Evolutionary conservation across 1,140 invertebrate species (phyloP), one percentile per base, ranked within the genome.

Genomic region (Leguminivora glycinivorella): DNA sequence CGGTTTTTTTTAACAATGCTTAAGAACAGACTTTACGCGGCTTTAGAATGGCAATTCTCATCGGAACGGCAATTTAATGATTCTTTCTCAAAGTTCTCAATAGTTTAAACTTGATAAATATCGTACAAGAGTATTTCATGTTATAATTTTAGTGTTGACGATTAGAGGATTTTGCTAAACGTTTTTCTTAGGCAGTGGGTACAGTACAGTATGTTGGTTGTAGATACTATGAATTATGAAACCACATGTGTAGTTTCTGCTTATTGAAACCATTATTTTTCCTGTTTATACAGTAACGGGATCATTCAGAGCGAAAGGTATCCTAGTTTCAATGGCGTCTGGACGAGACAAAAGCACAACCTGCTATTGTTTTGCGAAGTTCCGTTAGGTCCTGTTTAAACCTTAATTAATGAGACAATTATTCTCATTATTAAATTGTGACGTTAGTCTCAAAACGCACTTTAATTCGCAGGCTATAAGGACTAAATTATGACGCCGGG

Each of bases 321-420:
- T 52, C 47, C 47, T 52, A 52, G 47, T 29, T 29, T n/a, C 58
- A 63, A 34, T 31, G 58, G 25, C n/a, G n/a, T 6, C 56, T 60
- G 56, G 14, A n/a, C 9, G 4, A 25, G 40, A 63, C 26, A 31
- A 63, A 63, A 63, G 25, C 26, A 63, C 14, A 31, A 17, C 47
- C 14, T 22, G 17, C 58, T 19, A 63, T 63, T 63, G 58, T 63
- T 17, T 52, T 52, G 1, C 6, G 19, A 52, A 52, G 58, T 7
- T 63, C 58, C 58, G 58, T 31, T 63, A 63, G 58, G 26, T 63
- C 1, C 58, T 17, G n/a, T 63, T 63, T 29, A 29, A 63, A 17
- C n/a, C 12, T 63, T 31, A 63, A 63, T 63, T 29, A 63, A 63
- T 29, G 25, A 58, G 25, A 58, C 56, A 58, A 34, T 60, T 1